A percentile compares a stretch with the other conserved stretches of the same genome.
These are phyloP conservation scores for Aphelocoma coerulescens DNA, from an alignment of 2,113 vertebrate species.

Conservation along the genomic window DNA sequence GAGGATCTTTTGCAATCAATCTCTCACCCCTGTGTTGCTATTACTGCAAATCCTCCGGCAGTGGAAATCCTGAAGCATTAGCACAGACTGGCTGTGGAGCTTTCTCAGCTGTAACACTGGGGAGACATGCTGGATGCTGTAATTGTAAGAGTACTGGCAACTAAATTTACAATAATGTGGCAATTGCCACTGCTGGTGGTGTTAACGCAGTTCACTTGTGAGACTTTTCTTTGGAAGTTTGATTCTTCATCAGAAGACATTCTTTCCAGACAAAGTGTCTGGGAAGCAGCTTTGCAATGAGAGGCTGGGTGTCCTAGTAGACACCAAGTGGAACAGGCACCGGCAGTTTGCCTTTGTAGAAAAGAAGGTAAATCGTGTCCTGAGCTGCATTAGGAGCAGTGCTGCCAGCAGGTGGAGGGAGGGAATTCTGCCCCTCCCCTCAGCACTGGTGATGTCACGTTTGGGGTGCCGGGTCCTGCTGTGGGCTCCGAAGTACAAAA, in stretches of 20 bases:
- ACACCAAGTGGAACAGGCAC: rapidly evolving
- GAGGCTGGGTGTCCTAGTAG: neutral
- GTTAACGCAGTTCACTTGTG: neutral
- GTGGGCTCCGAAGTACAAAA: neutral
- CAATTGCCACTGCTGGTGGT: neutral
- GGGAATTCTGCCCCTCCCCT: neutral
- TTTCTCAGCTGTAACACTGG: rapidly evolving
- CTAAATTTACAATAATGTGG: neutral
- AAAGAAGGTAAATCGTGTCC: neutral
- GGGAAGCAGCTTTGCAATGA: neutral
- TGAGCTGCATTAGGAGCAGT: neutral
- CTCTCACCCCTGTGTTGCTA: neutral
- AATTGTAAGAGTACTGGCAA: too few species aligned
- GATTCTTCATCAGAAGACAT: neutral
- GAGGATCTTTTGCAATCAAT: neutral
- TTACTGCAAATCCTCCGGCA: neutral
- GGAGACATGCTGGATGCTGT: neutral
- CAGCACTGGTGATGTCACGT: rapidly evolving
- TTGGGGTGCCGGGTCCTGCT: neutral
- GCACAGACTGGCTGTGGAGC: neutral
- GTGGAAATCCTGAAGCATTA: neutral
- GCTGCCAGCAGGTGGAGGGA: neutral
- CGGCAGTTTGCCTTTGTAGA: neutral
- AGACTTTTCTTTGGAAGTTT: neutral
- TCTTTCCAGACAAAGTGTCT: neutral